Evolutionary conservation across 2,888 invertebrate species (phyloP), one percentile per base, ranked within the genome.

Genomic region (Habrosyne pyritoides): DNA sequence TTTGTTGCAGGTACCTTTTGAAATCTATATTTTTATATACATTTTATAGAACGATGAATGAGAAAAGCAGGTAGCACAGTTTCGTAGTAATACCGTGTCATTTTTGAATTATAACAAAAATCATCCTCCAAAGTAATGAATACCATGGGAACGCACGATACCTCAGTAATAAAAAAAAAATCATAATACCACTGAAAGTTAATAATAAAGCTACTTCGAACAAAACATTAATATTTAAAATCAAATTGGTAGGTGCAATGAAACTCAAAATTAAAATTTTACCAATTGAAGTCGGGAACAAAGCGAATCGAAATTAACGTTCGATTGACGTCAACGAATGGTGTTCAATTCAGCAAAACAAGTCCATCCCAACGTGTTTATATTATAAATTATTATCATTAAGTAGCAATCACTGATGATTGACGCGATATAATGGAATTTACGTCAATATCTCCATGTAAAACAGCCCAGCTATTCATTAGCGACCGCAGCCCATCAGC

Each of bases 291-390:
- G 46, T 54, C 55, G 56, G 21, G 55, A 52, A 55, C 63, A 68
- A 63, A 56, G 66, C 58, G 21, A 21, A 64, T 62, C 51, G 53
- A 59, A 69, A 70, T 67, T 53, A 60, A 49, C 53, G 52, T 53
- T 24, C 54, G 50, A 67, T 61, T 68, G 61, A 61, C 55, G 71
- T 18, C 42, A 21, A 30, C 57, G 55, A 52, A 53, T 46, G 53
- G 49, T 53, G 58, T 61, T 68, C 61, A 66, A 66, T 66, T 55
- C 61, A 18, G 55, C 36, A 59, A 58, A 63, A 52, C 63, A 61
- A 52, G 30, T 49, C 47, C 49, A 53, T 30, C 52, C 54, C 26
- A 26, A 57, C 54, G 55, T 60, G 58, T 57, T 67, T 57, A 61
- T 57, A 52, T 58, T 67, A 54, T 55, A 54, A 63, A 63, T 51